Base-by-base conservation (phyloP, 2,113 vertebrate genomes). In the Jaculus jaculus region DNA sequence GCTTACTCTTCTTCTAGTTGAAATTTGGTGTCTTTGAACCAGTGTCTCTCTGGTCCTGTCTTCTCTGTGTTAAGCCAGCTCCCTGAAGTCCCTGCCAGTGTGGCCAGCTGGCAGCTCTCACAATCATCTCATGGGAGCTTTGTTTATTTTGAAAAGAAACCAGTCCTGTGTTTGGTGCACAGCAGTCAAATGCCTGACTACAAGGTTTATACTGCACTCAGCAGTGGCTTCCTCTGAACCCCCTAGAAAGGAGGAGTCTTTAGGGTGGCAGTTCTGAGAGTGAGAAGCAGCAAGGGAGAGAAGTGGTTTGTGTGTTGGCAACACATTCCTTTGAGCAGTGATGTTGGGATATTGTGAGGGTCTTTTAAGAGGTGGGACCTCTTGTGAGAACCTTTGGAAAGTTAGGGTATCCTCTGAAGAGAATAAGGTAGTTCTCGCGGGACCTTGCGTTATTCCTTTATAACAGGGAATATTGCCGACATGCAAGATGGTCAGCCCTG, bases 61-160 rank as follows among this genome's bases (percentile, higher is more conserved):
- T 72, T 58, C 58, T 72, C 10, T 16, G 34, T 0, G 21, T 34
- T 21, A 26, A 77, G 28, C 11, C 0, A 63, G 23, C 23, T 86
- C 66, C 32, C 66, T 30, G n/a, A 9, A 3, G 7, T 54, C 13
- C 16, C 42, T 83, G 85, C 26, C 88, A 75, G 42, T 0, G 0
- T 5, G 37, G 58, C 88, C 90, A 92, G 94, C 77, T 11, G 5
- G 74, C 42, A 28, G 61, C 69, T 90, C 82, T 87, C 54, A 54
- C 85, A 74, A 82, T 87, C 54, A 85, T 87, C 95, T 94, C 63
- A 92, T 54, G 72, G 87, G 85, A 78, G 83, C 68, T 32, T 66
- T 78, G 85, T 93, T 95, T 90, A 79, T 95, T 95, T 82, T 83
- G 84, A 72, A 63, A 90, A 18, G 71, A 63, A 92, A 81, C 72